Percentiles rank a stretch among this genome's conserved stretches.
Conservation (phyloP, 2,113 vertebrate species). For the Pristiophorus japonicus region DNA sequence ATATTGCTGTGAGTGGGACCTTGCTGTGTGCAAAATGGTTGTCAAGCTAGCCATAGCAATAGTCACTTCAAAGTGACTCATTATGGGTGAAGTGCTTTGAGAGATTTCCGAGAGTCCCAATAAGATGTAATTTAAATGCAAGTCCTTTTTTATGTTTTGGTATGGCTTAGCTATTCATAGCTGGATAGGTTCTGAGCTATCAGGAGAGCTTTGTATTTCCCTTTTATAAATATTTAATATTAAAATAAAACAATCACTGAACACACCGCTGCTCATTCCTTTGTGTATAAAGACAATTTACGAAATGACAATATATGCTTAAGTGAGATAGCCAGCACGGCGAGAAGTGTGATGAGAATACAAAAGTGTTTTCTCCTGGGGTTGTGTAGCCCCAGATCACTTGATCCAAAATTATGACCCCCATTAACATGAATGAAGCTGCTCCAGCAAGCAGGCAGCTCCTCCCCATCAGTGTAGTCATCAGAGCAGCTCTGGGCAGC, state of each 20-base stretch:
- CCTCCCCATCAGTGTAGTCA: not conserved
- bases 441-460: not conserved
- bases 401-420: not conserved
- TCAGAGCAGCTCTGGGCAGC: not conserved
- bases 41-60: not conserved
- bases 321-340: not conserved
- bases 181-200: not conserved
- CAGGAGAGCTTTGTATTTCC: conserved; percentile 17
- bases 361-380: not conserved
- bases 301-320: conserved; percentile 21
- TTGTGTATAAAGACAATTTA: conserved; percentile 6
- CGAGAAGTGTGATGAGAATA: not conserved
- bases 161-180: not conserved
- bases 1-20: not conserved
- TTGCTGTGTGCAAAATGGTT: not conserved
- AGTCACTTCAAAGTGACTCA: conserved; percentile 1
- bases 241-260: not conserved
- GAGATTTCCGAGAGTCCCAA: not conserved
- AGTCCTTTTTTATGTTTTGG: not conserved
- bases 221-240: conserved; percentile 31
- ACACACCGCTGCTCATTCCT: not conserved
- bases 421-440: not conserved
- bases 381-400: not conserved
- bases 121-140: conserved; percentile 21
- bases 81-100: not conserved